Evolutionary conservation across 2,797 vertebrate genomes (phyloP), one percentile per base, ranked within the genome.

Genomic region (Lagocephalus sceleratus): DNA sequence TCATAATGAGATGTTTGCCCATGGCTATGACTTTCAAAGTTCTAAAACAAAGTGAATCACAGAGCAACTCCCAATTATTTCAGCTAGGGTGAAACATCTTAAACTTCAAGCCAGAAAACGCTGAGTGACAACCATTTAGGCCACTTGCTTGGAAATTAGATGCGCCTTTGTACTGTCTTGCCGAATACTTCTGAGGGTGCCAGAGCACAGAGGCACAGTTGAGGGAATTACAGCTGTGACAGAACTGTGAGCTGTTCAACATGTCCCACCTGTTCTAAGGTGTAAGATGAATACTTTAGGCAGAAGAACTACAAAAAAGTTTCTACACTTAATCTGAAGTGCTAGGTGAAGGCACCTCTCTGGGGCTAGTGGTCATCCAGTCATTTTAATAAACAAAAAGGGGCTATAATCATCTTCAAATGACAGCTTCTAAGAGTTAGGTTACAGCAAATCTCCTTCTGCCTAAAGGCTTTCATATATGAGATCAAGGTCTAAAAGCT

Each of bases 241-340:
- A 50, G 61, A 44, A 54, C 59, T 54, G 54, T 6, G 47, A 48
- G 48, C 41, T 53, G 62, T 63, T 73, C 63, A 53, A 71, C 53
- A 66, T 66, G 64, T 54, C 54, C 47, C 60, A 26, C 52, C 72
- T 76, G 57, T 81, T 75, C 73, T 61, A 20, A 53, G 46, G 64
- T 72, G 73, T 75, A 70, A 63, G 53, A 59, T 67, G 73, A 84
- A 76, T 55, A 79, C 77, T 60, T 64, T 58, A 65, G 74, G 47
- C 52, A 75, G 48, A 71, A 73, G 57, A 72, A 83, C 85, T 87
- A 87, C 78, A 86, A 87, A 87, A 57, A 14, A 73, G 60, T 68
- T 70, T 69, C 3, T 29, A 29, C 11, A 9, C 26, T 3, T 29
- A 29, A 7, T 6, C 26, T 6, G 2, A 9, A 29, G 11, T 7